Evolutionary conservation across 2,113 vertebrate species (phyloP).

Genomic region (Toxotes jaculatrix): DNA sequence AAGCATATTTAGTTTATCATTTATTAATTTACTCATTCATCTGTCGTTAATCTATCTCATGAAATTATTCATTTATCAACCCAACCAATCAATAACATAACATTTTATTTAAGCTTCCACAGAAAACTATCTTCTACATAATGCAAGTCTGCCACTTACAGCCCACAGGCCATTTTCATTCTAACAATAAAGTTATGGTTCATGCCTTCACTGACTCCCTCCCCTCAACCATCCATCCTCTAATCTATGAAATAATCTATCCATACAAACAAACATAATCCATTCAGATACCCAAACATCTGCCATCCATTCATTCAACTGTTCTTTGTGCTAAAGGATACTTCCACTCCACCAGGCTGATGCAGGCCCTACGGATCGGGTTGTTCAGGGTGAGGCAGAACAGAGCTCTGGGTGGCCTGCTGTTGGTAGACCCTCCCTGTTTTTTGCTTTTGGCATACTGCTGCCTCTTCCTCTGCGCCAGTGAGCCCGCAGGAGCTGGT

Average conservation of each 20-base stretch:
- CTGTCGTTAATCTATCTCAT: background rate
- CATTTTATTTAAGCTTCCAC: background rate
- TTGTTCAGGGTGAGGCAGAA: constrained; percentile 99
- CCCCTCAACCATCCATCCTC: background rate
- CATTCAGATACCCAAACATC: background rate
- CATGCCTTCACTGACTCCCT: background rate
- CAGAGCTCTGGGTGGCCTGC: constrained; percentile 94
- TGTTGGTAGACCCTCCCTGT: constrained; percentile 93
- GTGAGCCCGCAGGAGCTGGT: constrained; percentile 88
- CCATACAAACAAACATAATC: background rate
- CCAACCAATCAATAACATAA: no score
- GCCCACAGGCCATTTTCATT: background rate
- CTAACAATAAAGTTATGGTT: background rate
- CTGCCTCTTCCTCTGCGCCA: constrained; percentile 98
- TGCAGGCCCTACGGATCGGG: constrained; percentile 99
- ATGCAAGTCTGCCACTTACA: background rate
- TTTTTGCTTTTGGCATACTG: constrained; percentile 99
- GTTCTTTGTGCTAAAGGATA: constrained; percentile 87
- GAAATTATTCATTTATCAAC: background rate
- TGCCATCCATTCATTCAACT: background rate
- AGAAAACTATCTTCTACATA: background rate
- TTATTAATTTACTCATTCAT: background rate
- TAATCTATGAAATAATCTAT: background rate
- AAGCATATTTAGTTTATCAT: background rate
- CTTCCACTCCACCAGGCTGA: constrained; percentile 99